Evolutionary conservation across 2,113 vertebrate genomes (phyloP), one percentile per base, ranked within the genome.

Genomic region (Mastomys natalensis): DNA sequence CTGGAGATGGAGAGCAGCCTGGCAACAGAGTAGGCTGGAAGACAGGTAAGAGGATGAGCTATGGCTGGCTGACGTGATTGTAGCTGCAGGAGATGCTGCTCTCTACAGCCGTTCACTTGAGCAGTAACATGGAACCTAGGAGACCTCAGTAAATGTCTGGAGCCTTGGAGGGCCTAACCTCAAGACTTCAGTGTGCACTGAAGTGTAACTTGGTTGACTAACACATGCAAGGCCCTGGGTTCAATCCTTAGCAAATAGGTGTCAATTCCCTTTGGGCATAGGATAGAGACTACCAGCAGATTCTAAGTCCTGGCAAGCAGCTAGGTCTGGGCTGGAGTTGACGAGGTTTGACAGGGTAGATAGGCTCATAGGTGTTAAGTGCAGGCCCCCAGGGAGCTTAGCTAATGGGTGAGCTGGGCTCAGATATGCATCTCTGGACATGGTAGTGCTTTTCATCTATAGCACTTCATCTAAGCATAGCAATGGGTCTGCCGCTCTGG

Each of bases 41-140:
- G 97, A 70, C 53, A 95, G 95, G 95, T 37, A 78, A 88, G 90
- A 95, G 91, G 80, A 81, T 95, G 94, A 45, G 45, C 62, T 87
- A 24, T 21, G 1, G 45, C 93, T 72, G 62, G n/a, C 76, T 31
- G 5, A 21, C 8, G 17, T 76, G 74, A 40, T 37, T 10, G 4
- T 40, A 31, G 82, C 87, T n/a, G 6, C 17, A 92, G 58, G 82
- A 80, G 48, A 43, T 40, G 60, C 48, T 64, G 7, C 12, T 86
- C 51, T 84, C 21, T 24, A 8, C 21, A 16, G 76, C 62, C 88
- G 16, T 34, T 22, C 29, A 1, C 89, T 37, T 7, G 40, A 55
- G 31, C 76, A 48, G 66, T 26, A 11, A 45, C 1, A 0, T 62
- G 60, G 58, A 51, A 58, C 4, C n/a, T 94, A 1, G 48, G 48